Evolutionary conservation across 1,140 invertebrate genomes (phyloP).

Genomic region (Drosophila pruinosa): DNA sequence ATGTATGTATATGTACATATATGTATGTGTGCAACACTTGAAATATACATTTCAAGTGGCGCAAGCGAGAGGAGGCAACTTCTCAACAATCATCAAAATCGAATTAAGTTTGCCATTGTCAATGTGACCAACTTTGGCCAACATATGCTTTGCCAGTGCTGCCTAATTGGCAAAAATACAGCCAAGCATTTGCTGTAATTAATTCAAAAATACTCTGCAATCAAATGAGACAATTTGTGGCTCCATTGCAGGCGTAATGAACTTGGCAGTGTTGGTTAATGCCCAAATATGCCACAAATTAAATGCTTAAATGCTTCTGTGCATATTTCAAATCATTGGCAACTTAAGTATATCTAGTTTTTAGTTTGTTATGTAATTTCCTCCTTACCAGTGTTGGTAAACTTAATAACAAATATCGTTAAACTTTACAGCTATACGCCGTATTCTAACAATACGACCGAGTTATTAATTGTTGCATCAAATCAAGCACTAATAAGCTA

Average conservation of each 20-base stretch:
- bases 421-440: too few species aligned
- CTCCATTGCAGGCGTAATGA: too few species aligned
- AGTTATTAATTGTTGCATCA: too few species aligned
- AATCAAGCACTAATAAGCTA: too few species aligned
- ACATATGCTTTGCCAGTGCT: not conserved
- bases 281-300: not conserved
- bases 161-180: not conserved
- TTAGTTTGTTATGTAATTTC: too few species aligned
- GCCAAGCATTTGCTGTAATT: not conserved
- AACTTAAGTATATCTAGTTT: too few species aligned
- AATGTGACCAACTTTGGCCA: slow-evolving; percentile 24
- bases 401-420: not conserved
- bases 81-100: slow-evolving; percentile 32
- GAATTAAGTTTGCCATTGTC: slow-evolving; percentile 22
- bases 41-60: not conserved
- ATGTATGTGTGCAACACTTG: slow-evolving; percentile 2
- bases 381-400: not conserved
- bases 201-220: too few species aligned
- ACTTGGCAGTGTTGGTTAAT: not conserved
- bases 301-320: too few species aligned
- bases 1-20: not conserved
- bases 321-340: too few species aligned
- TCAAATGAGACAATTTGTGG: too few species aligned
- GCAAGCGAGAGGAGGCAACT: not conserved
- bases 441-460: too few species aligned